Conservation (phyloP, 2,797 vertebrate species). For the Sebastes matsubarae region DNA sequence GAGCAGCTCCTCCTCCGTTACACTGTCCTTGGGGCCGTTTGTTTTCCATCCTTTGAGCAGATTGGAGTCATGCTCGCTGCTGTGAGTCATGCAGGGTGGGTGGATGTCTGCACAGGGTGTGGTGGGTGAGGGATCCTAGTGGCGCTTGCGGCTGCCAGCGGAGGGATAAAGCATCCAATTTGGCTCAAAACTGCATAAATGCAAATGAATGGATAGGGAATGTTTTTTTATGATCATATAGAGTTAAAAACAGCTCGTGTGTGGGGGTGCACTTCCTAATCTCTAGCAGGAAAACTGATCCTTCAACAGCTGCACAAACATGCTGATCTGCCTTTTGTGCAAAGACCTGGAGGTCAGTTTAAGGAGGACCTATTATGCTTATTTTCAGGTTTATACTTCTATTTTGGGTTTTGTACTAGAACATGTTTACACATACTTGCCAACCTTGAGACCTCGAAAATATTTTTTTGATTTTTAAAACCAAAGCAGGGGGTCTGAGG, state of each 20-base stretch:
- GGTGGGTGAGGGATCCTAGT: slow-evolving; percentile 63
- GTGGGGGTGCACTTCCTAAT: neutral
- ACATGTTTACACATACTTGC: no score
- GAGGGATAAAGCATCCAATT: slow-evolving; percentile 61
- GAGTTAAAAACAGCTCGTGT: slow-evolving; percentile 31
- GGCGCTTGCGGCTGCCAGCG: slow-evolving; percentile 46
- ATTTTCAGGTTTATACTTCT: no score
- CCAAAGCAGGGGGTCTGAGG: no score
- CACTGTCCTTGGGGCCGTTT: slow-evolving; percentile 67
- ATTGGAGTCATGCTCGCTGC: slow-evolving; percentile 63
- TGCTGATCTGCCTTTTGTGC: neutral
- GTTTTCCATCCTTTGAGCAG: slow-evolving; percentile 69
- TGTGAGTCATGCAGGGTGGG: slow-evolving; percentile 79
- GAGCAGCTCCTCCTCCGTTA: slow-evolving; percentile 48
- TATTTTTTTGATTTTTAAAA: no score
- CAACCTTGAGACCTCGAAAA: no score
- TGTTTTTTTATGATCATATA: slow-evolving; percentile 35
- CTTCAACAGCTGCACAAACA: slow-evolving; percentile 19
- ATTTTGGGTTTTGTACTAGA: no score
- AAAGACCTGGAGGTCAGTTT: neutral
- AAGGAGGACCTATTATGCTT: neutral
- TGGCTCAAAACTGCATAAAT: slow-evolving; percentile 55
- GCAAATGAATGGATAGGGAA: slow-evolving; percentile 49
- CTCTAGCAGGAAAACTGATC: slow-evolving; percentile 8
- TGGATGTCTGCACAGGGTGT: slow-evolving; percentile 76